These are phyloP conservation scores for Aphelinus certus DNA, from an alignment of 1,140 invertebrate species.

Conservation along the genomic window DNA sequence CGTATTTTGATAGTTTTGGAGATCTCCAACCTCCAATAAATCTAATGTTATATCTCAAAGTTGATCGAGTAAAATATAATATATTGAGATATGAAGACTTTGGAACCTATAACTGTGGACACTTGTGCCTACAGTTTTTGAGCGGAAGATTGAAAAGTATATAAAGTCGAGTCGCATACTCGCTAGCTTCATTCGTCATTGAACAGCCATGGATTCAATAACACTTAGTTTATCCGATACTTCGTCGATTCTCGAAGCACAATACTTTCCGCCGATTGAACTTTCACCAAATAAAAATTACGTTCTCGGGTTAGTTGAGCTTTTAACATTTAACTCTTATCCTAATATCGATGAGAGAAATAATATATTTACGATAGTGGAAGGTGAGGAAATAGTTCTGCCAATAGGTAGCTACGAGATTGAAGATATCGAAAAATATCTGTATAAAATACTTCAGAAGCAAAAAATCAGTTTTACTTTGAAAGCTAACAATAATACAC, in stretches of 20 bases:
- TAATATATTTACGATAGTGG: too few species aligned
- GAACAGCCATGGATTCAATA: too few species aligned
- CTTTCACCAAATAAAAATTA: background rate
- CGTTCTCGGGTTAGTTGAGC: background rate
- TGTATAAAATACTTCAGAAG: constrained; percentile 29
- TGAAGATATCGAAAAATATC: constrained; percentile 48
- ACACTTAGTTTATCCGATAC: background rate
- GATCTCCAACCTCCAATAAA: constrained; percentile 49
- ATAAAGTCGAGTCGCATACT: too few species aligned
- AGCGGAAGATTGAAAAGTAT: too few species aligned
- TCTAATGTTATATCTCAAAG: constrained; percentile 32
- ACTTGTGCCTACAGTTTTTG: background rate
- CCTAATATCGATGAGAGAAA: too few species aligned
- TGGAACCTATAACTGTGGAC: background rate
- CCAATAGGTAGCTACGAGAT: constrained; percentile 53
- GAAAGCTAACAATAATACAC: constrained; percentile 44
- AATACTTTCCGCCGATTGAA: constrained; percentile 11
- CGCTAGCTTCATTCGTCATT: too few species aligned
- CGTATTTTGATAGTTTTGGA: constrained; percentile 53
- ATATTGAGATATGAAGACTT: background rate
- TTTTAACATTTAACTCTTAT: constrained; percentile 16
- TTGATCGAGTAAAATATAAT: background rate
- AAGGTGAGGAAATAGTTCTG: too few species aligned
- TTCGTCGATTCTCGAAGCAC: background rate
- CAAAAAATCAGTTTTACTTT: constrained; percentile 38